Evolutionary conservation across 2,797 vertebrate species (phyloP).

Genomic region (Distichodus sexfasciatus): DNA sequence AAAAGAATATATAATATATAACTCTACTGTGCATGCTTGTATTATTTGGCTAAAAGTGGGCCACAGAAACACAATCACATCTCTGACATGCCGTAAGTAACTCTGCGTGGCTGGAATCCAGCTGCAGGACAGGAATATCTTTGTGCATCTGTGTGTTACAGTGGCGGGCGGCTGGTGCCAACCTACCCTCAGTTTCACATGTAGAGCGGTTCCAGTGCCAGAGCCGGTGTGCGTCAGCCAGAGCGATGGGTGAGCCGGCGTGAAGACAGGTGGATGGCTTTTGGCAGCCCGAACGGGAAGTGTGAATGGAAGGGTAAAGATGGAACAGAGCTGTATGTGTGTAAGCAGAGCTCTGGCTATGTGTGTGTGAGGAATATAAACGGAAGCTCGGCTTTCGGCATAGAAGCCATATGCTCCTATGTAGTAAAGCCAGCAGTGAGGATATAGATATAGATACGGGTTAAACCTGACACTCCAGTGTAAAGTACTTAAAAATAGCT

Average conservation of each 20-base stretch:
- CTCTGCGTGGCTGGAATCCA: neutral
- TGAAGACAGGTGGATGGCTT: slow-evolving; percentile 66
- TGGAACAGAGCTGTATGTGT: slow-evolving; percentile 38
- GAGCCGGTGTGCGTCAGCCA: slow-evolving; percentile 53
- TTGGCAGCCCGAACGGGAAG: slow-evolving; percentile 49
- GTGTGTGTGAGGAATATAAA: neutral
- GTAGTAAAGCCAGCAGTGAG: slow-evolving; percentile 16
- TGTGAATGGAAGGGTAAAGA: slow-evolving; percentile 59
- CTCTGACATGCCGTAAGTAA: neutral
- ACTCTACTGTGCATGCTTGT: too few relatives aligned
- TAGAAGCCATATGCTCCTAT: neutral
- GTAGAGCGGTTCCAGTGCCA: slow-evolving; percentile 54
- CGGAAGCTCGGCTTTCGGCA: slow-evolving; percentile 7
- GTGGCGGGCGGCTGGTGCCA: too few relatives aligned
- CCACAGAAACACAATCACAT: neutral
- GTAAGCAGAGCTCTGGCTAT: slow-evolving; percentile 49
- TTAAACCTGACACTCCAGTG: slow-evolving; percentile 22
- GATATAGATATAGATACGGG: slow-evolving; percentile 30
- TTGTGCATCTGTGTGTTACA: slow-evolving; percentile 31
- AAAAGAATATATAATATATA: too few relatives aligned
- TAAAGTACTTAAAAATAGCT: slow-evolving; percentile 50
- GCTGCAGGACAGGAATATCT: neutral
- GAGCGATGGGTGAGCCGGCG: slow-evolving; percentile 16
- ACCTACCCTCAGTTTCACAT: slow-evolving; percentile 51
- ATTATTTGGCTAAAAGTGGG: too few relatives aligned